Percentiles rank a stretch among this genome's conserved stretches.
phyloP scores from a whole-genome alignment of 1,140 invertebrate species.

The Antheraea pernyi region DNA sequence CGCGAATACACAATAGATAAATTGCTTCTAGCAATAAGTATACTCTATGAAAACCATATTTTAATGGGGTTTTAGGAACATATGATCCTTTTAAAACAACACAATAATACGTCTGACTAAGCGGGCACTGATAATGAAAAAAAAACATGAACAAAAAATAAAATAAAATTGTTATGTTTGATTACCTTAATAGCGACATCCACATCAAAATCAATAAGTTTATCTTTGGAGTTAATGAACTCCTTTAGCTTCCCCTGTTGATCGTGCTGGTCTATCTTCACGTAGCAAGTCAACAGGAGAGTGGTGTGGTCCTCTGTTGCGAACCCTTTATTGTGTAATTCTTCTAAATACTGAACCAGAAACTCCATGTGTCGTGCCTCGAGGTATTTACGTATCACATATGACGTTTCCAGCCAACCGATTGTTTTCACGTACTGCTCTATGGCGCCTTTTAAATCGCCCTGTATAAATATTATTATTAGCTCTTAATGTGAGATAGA shows the following conservation, averaged over 20 bases:
- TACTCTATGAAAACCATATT: too few species aligned
- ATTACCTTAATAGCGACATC: conserved; percentile 93
- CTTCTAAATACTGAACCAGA: conserved; percentile 91
- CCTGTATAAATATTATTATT: conserved; percentile 74
- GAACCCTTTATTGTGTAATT: conserved; percentile 90
- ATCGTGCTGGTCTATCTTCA: conserved; percentile 76
- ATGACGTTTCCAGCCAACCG: conserved; percentile 94
- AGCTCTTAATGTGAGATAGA: too few species aligned
- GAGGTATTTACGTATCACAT: conserved; percentile 95
- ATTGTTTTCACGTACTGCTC: conserved; percentile 97
- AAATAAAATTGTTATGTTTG: too few species aligned
- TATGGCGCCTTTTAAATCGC: conserved; percentile 93
- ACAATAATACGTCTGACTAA: too few species aligned
- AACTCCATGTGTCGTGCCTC: conserved; percentile 94
- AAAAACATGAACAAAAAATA: too few species aligned
- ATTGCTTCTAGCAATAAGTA: too few species aligned
- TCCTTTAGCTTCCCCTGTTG: conserved; percentile 88
- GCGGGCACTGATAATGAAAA: too few species aligned
- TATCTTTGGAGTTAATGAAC: conserved; percentile 93
- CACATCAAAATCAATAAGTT: conserved; percentile 94
- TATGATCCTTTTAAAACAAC: too few species aligned
- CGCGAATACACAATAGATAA: too few species aligned
- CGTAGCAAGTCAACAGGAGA: conserved; percentile 93
- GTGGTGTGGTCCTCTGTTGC: conserved; percentile 96
- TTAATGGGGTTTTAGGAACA: too few species aligned